Evolutionary conservation across 2,113 vertebrate species (phyloP), one percentile per base, ranked within the genome.

Genomic region (Telmatochromis brachygnathus): DNA sequence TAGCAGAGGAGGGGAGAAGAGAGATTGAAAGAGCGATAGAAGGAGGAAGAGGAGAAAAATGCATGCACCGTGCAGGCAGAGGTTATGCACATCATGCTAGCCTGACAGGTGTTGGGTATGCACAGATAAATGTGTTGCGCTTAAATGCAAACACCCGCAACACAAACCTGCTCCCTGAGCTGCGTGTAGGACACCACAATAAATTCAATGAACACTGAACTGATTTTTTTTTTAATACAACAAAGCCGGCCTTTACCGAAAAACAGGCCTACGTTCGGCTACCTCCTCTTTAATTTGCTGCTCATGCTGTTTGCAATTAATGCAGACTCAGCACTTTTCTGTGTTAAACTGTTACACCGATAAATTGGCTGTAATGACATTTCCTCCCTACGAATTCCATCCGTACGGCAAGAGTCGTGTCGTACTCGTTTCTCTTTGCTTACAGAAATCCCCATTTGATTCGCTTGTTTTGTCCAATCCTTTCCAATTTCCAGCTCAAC

Each of bases 91-190:
- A 86, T 91, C 85, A 88, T 81, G 23, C 56, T 68, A 88, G 81
- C 5, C 8, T 90, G 87, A 88, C 89, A 87, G 88, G 88, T 89
- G 93, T 89, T 87, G 42, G 88, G 77, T 42, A 75, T 77, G 49
- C 39, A 13, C 33, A 39, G 70, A 90, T 89, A 84, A 86, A 92
- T 89, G 82, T 5, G 6, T 19, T 37, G 79, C 83, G 54, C 75
- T 37, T 49, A 51, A 55, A 81, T 42, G 39, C 60, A 73, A 87
- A 56, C 82, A 56, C 7, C 49, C 85, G 51, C 84, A 47, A 62
- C 12, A 35, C 58, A 62, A 37, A 8, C 37, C 12, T 88, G 39
- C 79, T 65, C 21, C n/a, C 9, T 6, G 19, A 84, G 58, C 8
- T 2, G 2, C 5, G 56, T 53, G 10, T 30, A 12, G 73, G 35